Base-by-base conservation (phyloP, 35 echinoderm and acorn worm species). In the Apostichopus parvimensis region DNA sequence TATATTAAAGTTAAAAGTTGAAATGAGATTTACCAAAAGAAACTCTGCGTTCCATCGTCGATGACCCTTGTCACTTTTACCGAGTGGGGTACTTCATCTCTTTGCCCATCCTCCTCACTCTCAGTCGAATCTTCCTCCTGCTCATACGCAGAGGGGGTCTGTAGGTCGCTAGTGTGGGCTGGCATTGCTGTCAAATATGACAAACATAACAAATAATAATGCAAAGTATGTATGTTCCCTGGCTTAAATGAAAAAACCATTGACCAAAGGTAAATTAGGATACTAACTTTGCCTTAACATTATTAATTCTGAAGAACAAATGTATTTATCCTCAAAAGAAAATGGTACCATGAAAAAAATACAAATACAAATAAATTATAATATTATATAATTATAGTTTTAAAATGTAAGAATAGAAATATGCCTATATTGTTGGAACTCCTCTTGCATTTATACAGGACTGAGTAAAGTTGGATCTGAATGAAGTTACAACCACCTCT, bases 11-110 rank as follows among this genome's bases (percentile, higher is more conserved):
- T 3, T 45, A 45, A 45, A 45, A 45, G 34, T 3, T 45, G 34
- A 45, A 45, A 45, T 45, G 34, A 45, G 7, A 75, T 18, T 84
- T 84, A 84, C 81, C 81, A 84, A 59, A 84, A 84, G 53, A 84
- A 84, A 5, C 54, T 84, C 54, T 84, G 57, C 1, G 81, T 84
- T 56, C 81, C 81, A 84, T 84, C 81, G 61, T 84, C 81, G 53
- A 58, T 84, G 6, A 84, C 81, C 81, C 54, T 84, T 1, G 81
- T 84, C 15, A 84, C 81, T 20, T 84, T 84, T 15, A 84, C 81
- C 0, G 56, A 84, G 55, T 58, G 81, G 57, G 18, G 6, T 58
- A 6, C 18, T 7, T 18, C 54, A n/a, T n/a, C 57, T 24, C 17
- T 84, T 9, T 53, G 21, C n/a, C 6, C 14, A 52, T 84, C 81